phyloP scores from a whole-genome alignment of 1,140 invertebrate genomes.

The Portunus trituberculatus region DNA sequence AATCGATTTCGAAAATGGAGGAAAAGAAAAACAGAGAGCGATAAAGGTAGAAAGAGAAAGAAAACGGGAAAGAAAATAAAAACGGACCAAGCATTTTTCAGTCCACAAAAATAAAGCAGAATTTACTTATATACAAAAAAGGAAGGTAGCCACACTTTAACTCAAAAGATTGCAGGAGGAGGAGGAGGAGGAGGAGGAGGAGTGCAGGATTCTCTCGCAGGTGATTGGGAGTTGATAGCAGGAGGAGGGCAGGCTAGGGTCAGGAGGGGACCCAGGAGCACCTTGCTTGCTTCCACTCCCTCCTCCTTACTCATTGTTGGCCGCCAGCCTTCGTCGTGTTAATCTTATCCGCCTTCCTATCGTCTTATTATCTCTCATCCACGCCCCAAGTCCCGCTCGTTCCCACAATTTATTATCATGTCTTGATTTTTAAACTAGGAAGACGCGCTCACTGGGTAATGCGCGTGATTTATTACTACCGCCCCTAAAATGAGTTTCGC shows the following conservation, averaged over 20 bases:
- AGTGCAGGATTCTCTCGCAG: neutral
- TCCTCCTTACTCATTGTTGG: neutral
- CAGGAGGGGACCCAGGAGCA: neutral
- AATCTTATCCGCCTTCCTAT: neutral
- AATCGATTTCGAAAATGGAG: too few relatives aligned
- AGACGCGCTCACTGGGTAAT: neutral
- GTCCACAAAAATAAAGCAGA: too few relatives aligned
- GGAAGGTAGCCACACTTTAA: too few relatives aligned
- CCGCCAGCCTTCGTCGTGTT: neutral
- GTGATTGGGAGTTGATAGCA: neutral
- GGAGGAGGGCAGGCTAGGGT: neutral
- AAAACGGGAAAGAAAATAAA: too few relatives aligned
- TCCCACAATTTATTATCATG: conserved; percentile 23
- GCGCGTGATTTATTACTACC: neutral
- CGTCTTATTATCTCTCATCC: conserved; percentile 9
- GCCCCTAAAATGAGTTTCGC: too few relatives aligned
- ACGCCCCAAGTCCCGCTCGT: neutral
- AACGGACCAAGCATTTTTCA: too few relatives aligned
- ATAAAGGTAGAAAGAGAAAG: too few relatives aligned
- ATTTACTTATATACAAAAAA: too few relatives aligned
- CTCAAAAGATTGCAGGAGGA: too few relatives aligned
- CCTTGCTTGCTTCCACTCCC: neutral
- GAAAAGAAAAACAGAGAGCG: too few relatives aligned
- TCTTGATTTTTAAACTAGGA: neutral
- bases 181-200: too few relatives aligned